Conservation (phyloP, 2,113 vertebrate species). For the Psittacus erithacus region DNA sequence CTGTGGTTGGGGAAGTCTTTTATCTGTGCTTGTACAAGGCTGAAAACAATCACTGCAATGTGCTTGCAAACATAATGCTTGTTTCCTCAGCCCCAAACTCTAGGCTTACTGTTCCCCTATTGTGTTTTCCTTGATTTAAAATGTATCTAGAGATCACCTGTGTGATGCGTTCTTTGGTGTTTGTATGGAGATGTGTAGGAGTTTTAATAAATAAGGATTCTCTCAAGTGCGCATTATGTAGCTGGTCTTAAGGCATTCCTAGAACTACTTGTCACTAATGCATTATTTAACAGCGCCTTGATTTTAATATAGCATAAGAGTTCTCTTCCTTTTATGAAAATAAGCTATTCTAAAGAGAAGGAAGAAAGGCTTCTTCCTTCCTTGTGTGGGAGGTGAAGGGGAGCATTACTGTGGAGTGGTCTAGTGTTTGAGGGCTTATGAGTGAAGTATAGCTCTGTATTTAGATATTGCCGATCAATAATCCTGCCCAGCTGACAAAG, state of each 20-base stretch:
- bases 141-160: neutral
- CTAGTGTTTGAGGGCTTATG: neutral
- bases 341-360: neutral
- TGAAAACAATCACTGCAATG: neutral
- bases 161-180: neutral
- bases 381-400: neutral
- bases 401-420: neutral
- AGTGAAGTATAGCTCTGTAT: neutral
- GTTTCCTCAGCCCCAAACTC: neutral
- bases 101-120: neutral
- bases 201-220: neutral
- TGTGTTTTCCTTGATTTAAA: neutral
- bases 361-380: neutral
- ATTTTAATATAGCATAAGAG: neutral
- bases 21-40: neutral
- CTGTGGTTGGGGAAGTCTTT: neutral
- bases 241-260: conserved; percentile 40
- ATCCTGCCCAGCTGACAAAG: neutral
- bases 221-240: neutral
- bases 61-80: neutral
- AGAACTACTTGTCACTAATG: conserved; percentile 21
- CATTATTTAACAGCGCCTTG: conserved; percentile 38
- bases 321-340: neutral
- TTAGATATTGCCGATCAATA: conserved; percentile 34
- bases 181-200: neutral